phyloP scores from a whole-genome alignment of 2,888 invertebrate genomes.

The Agrochola lota region DNA sequence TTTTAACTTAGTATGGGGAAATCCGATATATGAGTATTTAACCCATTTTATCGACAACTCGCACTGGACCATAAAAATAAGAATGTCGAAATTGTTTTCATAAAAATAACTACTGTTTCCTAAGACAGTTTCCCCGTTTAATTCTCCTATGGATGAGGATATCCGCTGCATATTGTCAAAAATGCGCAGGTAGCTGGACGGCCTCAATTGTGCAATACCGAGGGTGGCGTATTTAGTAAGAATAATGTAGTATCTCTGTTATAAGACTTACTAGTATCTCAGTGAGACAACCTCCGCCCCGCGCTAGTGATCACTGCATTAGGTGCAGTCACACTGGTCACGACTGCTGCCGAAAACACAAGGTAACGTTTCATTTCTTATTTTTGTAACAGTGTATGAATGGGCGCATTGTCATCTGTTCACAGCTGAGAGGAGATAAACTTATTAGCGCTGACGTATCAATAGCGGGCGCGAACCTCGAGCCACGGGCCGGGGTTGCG shows the following conservation, averaged over 20 bases:
- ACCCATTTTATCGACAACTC: background rate
- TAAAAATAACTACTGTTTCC: background rate
- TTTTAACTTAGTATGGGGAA: too few species aligned
- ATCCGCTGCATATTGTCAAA: background rate
- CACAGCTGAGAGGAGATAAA: slow-evolving; percentile 14
- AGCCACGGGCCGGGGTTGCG: background rate
- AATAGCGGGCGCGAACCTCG: background rate
- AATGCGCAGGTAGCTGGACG: too few species aligned
- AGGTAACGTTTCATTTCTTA: background rate
- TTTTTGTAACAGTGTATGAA: background rate
- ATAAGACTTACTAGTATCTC: background rate
- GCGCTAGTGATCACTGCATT: background rate
- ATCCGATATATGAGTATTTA: background rate
- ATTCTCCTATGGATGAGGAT: background rate
- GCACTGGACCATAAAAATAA: background rate
- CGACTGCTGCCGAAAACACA: background rate
- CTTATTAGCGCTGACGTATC: slow-evolving; percentile 21
- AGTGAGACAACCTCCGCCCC: background rate
- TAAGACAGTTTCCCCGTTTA: background rate
- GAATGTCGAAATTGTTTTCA: background rate
- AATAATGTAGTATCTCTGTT: background rate
- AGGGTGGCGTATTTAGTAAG: background rate
- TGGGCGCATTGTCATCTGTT: background rate
- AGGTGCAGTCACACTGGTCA: background rate
- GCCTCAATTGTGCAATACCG: background rate